These are phyloP conservation scores for Hemiprocne comata DNA, from an alignment of 2,113 vertebrate species.

Conservation along the genomic window DNA sequence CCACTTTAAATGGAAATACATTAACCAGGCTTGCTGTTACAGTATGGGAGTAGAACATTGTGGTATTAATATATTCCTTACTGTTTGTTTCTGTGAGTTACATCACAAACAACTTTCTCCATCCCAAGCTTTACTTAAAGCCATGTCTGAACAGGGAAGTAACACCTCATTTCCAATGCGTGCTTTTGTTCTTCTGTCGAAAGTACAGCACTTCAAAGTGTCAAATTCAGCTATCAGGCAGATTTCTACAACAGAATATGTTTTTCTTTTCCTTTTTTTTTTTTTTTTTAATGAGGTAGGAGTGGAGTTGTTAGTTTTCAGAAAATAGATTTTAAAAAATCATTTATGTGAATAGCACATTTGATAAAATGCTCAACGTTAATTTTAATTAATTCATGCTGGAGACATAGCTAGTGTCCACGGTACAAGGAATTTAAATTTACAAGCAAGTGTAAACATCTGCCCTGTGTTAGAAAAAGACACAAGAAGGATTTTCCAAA, in stretches of 20 bases:
- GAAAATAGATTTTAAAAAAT: background rate
- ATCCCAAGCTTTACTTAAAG: background rate
- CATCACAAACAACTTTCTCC: background rate
- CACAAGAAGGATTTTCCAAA: background rate
- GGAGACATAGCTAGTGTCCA: background rate
- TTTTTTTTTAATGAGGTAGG: background rate
- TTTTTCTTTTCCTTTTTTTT: accelerated
- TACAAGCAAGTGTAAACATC: background rate
- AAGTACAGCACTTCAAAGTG: background rate
- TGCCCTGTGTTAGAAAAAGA: background rate
- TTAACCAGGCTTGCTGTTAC: background rate
- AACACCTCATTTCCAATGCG: background rate
- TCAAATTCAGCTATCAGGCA: background rate
- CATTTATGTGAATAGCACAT: background rate
- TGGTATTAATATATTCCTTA: background rate
- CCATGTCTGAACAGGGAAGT: background rate
- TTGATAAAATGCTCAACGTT: background rate
- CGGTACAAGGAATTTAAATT: background rate
- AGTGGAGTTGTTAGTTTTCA: background rate
- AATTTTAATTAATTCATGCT: background rate
- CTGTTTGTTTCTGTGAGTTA: background rate
- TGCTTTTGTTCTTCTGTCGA: background rate
- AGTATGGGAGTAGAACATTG: background rate
- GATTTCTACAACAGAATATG: background rate
- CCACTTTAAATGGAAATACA: background rate